Percentiles rank a stretch among this genome's conserved stretches.
These are phyloP conservation scores for Noturus placidus DNA, from an alignment of 2,113 vertebrate genomes.

Conservation along the genomic window DNA sequence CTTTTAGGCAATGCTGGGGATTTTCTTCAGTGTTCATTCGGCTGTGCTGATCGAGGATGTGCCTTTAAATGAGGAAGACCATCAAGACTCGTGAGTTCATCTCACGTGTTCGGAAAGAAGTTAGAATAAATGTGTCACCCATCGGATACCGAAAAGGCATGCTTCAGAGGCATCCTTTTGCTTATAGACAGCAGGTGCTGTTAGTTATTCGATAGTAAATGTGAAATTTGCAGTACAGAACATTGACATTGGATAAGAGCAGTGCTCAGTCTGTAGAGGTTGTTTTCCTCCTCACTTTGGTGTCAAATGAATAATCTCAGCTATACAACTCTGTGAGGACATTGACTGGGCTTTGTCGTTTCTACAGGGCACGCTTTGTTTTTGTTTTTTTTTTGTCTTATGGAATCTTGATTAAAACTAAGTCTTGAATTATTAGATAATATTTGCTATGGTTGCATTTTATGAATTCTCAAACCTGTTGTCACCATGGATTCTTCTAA, in stretches of 20 bases:
- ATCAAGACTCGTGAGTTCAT: conserved; percentile 64
- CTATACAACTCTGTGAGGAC: not conserved
- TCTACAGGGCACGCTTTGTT: not conserved
- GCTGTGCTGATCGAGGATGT: conserved; percentile 81
- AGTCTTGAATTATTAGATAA: not conserved
- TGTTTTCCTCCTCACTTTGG: not conserved
- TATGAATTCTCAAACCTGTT: not conserved
- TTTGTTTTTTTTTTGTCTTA: not conserved
- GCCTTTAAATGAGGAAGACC: conserved; percentile 64
- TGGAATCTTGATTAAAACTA: not conserved
- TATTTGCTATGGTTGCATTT: not conserved
- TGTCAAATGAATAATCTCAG: not conserved
- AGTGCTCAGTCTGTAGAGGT: not conserved
- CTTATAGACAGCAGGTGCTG: not conserved
- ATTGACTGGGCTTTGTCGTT: not conserved
- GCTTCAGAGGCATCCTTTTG: not conserved
- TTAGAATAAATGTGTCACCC: not conserved
- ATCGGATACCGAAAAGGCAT: not conserved
- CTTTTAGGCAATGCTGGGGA: conserved; percentile 69
- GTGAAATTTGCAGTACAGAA: not conserved
- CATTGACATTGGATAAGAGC: not conserved
- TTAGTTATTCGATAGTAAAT: not conserved
- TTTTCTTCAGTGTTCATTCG: conserved; percentile 81
- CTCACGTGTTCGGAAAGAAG: conserved; percentile 20
- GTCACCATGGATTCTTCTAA: not conserved